Percentiles rank a stretch among this genome's conserved stretches.
Evolutionary conservation across 1,140 invertebrate genomes (phyloP).

Genomic region (Chrysoperla carnea): DNA sequence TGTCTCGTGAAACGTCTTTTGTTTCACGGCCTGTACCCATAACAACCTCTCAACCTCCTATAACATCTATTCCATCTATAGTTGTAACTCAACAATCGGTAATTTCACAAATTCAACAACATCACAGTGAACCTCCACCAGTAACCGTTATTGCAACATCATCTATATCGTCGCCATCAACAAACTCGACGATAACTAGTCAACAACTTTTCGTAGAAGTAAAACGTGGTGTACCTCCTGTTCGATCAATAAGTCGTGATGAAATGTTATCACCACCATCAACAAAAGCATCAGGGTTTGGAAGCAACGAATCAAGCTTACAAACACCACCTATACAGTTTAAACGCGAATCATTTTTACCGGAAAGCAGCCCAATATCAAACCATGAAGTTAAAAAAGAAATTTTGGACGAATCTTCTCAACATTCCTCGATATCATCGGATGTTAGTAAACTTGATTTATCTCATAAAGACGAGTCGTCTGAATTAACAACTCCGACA

Average conservation of each 20-base stretch:
- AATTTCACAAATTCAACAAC: constrained; percentile 17
- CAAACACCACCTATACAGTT: constrained; percentile 18
- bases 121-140: neutral
- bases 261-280: constrained; percentile 22
- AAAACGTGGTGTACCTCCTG: constrained; percentile 14
- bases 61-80: neutral
- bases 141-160: neutral
- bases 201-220: neutral
- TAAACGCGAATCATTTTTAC: constrained; percentile 12
- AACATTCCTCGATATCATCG: constrained; percentile 33
- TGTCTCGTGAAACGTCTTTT: constrained; percentile 35
- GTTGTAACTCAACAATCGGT: constrained; percentile 7
- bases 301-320: constrained; percentile 20
- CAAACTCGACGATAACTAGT: neutral
- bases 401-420: constrained; percentile 35
- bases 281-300: constrained; percentile 13
- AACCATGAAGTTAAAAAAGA: constrained; percentile 36
- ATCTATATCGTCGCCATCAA: neutral
- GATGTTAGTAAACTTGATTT: constrained; percentile 35
- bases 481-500: constrained; percentile 15
- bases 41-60: constrained; percentile 8
- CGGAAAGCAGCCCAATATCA: constrained; percentile 8
- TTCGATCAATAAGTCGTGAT: constrained; percentile 12
- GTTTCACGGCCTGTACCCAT: constrained; percentile 22
- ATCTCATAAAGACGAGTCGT: constrained; percentile 33